Percentiles rank a stretch among this genome's conserved stretches.
Conservation (phyloP, 2,113 vertebrate species). For the Cygnus buccinator region DNA sequence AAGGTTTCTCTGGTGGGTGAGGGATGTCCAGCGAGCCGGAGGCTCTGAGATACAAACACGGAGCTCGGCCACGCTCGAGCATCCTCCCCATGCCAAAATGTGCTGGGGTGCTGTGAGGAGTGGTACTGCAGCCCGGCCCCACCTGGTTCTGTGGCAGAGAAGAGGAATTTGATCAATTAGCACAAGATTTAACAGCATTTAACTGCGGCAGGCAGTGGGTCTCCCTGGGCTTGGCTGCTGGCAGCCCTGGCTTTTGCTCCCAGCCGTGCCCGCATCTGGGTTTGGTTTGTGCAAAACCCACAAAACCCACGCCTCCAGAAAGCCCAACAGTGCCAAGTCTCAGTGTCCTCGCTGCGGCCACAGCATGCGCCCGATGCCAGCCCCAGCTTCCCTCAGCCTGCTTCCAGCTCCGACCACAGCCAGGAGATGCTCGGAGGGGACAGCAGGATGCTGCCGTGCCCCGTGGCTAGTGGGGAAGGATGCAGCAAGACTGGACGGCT, state of each 20-base stretch:
- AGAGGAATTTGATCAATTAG: neutral
- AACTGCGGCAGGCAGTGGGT: neutral
- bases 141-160: neutral
- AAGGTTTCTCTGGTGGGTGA: neutral
- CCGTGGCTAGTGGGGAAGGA: neutral
- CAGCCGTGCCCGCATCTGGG: neutral
- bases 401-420: neutral
- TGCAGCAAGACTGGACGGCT: neutral
- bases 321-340: too few relatives aligned
- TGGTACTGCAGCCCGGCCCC: too few relatives aligned
- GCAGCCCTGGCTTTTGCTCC: neutral
- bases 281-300: too few relatives aligned
- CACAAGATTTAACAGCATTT: neutral
- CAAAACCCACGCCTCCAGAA: too few relatives aligned
- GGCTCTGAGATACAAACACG: neutral
- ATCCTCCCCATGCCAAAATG: too few relatives aligned
- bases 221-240: neutral
- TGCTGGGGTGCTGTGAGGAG: too few relatives aligned
- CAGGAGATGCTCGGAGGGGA: neutral
- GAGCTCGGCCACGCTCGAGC: accelerated
- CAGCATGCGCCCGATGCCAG: too few relatives aligned
- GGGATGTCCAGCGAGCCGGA: neutral
- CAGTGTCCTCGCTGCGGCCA: too few relatives aligned
- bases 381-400: too few relatives aligned
- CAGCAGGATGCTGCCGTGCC: neutral